Evolutionary conservation across 2,113 vertebrate genomes (phyloP).

Genomic region (Lepidiolamprologus cunningtoni): DNA sequence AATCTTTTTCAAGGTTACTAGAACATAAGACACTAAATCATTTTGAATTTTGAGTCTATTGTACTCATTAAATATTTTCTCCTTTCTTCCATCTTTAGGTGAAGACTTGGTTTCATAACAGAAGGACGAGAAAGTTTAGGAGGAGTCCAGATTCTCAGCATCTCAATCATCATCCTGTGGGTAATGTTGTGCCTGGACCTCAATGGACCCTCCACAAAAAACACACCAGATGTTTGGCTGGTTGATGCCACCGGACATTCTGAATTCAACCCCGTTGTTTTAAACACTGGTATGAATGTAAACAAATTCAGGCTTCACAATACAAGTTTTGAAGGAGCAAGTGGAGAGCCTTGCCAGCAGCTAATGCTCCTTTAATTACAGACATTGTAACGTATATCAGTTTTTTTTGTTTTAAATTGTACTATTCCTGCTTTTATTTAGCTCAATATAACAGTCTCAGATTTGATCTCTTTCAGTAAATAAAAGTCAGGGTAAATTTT

Average conservation of each 20-base stretch:
- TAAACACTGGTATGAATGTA: background rate
- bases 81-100: too few relatives aligned
- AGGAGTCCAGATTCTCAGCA: too few relatives aligned
- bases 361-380: background rate
- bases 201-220: background rate
- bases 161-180: background rate
- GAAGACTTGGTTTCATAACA: accelerated
- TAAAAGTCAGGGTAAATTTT: too few relatives aligned
- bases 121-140: accelerated
- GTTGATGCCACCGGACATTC: too few relatives aligned
- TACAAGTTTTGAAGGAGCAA: background rate
- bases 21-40: too few relatives aligned
- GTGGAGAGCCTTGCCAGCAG: background rate
- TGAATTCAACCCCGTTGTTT: background rate
- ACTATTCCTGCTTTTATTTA: too few relatives aligned
- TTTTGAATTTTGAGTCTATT: background rate
- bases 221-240: too few relatives aligned
- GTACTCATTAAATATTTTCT: background rate
- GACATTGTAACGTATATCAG: too few relatives aligned
- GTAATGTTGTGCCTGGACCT: background rate
- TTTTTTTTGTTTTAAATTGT: too few relatives aligned
- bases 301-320: background rate
- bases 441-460: too few relatives aligned
- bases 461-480: too few relatives aligned
- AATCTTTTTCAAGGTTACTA: too few relatives aligned